phyloP scores from a whole-genome alignment of 2,113 vertebrate genomes.

The Piprites chloris region DNA sequence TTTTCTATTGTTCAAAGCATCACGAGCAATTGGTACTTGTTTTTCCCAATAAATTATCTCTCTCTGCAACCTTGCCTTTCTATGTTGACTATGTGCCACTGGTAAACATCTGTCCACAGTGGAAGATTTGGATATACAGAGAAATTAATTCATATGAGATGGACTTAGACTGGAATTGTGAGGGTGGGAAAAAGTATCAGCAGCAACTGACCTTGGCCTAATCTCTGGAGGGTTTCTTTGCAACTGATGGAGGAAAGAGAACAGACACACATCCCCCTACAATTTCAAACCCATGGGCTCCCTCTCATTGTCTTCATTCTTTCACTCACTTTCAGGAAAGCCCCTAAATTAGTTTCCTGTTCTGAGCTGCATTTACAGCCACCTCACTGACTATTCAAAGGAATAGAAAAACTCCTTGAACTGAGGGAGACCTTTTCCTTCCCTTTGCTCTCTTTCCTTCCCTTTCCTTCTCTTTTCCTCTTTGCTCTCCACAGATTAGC shows the following conservation, averaged over 20 bases:
- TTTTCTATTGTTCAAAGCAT: neutral
- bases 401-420: neutral
- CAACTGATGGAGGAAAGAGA: neutral
- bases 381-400: neutral
- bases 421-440: neutral
- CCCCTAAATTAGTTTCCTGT: neutral
- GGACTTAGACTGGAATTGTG: neutral
- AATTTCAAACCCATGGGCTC: neutral
- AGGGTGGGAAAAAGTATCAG: neutral
- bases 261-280: fast-evolving
- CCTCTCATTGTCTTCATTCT: neutral
- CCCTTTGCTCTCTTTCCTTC: fast-evolving
- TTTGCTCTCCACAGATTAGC: neutral
- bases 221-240: neutral
- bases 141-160: neutral
- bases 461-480: neutral
- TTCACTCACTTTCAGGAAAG: neutral
- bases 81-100: neutral
- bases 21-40: neutral
- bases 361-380: neutral
- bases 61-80: neutral
- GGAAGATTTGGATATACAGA: neutral
- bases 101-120: neutral
- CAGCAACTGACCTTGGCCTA: neutral
- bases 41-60: neutral